Base-by-base conservation (phyloP, 2,888 invertebrate genomes). In the Ryuthela nishihirai region DNA sequence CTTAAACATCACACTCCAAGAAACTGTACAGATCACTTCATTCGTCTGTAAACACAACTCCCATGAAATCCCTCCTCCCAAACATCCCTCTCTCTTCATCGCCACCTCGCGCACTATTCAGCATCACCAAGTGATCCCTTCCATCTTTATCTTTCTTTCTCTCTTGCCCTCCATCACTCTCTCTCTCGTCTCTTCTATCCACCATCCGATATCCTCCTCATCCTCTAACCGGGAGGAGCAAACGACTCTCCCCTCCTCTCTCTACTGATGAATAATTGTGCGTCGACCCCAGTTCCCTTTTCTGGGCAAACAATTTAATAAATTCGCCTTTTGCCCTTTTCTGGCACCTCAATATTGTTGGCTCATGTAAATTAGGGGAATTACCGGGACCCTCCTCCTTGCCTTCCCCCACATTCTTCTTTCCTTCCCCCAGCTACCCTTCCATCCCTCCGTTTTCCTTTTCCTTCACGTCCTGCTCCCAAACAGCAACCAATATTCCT, bases 281-380 rank as follows among this genome's bases (percentile, higher is more conserved):
- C n/a, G n/a, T n/a, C n/a, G n/a, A n/a, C 42, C 36, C 34, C 43
- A 38, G 32, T 41, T 41, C 50, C 25, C 50, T 56, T 56, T 55
- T 47, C 50, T 29, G 50, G 59, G 53, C 52, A 53, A 53, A 59
- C 59, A 59, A 59, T 59, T 59, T 59, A 59, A 59, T 59, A 59
- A 59, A 59, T 52, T 59, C 59, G 59, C 59, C 59, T 59, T 52
- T 59, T 59, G 59, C 59, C 59, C 59, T 53, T 52, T 59, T 50
- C 59, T 53, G 53, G 47, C 59, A 59, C 59, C 59, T 59, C 59
- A 53, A 59, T 59, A 59, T 59, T 59, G 59, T 59, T 59, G 53
- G 59, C 59, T 47, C 47, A 59, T 59, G 59, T 59, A 59, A 59
- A 59, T 59, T 59, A 59, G 59, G 52, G 47, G 59, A 46, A 59